Evolutionary conservation across 1,140 invertebrate species (phyloP).

Genomic region (Dinothrombium tinctorium): DNA sequence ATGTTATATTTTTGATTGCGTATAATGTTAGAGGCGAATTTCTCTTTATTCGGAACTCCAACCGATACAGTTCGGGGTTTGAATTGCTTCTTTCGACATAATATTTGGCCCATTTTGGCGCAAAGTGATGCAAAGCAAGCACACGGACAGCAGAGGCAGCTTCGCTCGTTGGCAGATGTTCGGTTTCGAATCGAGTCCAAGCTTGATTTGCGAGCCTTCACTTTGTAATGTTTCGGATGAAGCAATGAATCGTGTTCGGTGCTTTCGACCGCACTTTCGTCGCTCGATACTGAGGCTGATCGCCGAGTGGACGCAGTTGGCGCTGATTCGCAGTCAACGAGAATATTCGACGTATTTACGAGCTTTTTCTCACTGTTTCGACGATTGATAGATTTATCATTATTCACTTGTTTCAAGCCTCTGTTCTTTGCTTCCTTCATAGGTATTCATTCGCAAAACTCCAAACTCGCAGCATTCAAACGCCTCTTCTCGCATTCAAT

Average conservation of each 20-base stretch:
- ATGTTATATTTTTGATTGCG: conserved; percentile 98
- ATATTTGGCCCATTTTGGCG: conserved; percentile 7
- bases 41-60: conserved; percentile 18
- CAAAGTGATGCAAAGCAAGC: not conserved
- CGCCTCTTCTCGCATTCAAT: too few relatives aligned
- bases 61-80: conserved; percentile 7
- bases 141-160: conserved; percentile 3
- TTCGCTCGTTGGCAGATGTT: not conserved
- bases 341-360: too few relatives aligned
- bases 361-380: too few relatives aligned
- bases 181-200: not conserved
- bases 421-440: too few relatives aligned
- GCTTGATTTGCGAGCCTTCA: not conserved
- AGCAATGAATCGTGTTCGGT: conserved; percentile 5
- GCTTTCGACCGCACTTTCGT: not conserved
- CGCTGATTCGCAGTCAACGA: too few relatives aligned
- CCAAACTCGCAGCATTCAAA: too few relatives aligned
- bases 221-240: not conserved
- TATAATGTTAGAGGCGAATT: conserved; percentile 84
- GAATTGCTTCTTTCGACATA: conserved; percentile 7
- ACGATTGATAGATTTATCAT: too few relatives aligned
- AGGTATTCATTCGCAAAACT: too few relatives aligned
- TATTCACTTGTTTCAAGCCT: too few relatives aligned
- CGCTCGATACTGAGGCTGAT: too few relatives aligned
- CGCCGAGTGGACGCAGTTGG: too few relatives aligned